Evolutionary conservation across 2,888 invertebrate species (phyloP).

Genomic region (Drosophila macrospina): DNA sequence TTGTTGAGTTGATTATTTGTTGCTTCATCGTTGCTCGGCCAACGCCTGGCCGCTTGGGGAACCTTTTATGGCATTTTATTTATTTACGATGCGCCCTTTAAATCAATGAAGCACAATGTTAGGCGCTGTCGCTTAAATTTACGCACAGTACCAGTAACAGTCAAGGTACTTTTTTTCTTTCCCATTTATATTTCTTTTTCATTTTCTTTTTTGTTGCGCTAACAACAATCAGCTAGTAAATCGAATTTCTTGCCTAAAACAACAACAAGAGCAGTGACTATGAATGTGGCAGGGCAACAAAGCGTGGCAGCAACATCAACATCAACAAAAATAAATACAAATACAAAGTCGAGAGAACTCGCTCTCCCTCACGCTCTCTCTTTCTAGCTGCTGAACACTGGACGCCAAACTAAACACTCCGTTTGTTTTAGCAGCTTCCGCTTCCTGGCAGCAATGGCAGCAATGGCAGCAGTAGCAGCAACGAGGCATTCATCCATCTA

Average conservation of each 20-base stretch:
- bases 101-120: slow-evolving; percentile 76
- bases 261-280: slow-evolving; percentile 37
- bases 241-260: slow-evolving; percentile 79
- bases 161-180: slow-evolving; percentile 43
- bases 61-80: slow-evolving; percentile 74
- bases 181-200: slow-evolving; percentile 20
- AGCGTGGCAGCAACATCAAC: slow-evolving; percentile 60
- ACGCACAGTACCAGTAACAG: slow-evolving; percentile 49
- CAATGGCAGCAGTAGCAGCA: neutral
- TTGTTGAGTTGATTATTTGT: slow-evolving; percentile 60
- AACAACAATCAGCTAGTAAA: slow-evolving; percentile 80
- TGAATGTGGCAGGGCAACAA: slow-evolving; percentile 54
- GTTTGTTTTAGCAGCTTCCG: slow-evolving; percentile 80
- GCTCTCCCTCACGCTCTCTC: slow-evolving; percentile 14
- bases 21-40: slow-evolving; percentile 57
- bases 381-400: neutral
- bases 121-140: slow-evolving; percentile 73
- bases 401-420: slow-evolving; percentile 73
- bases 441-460: slow-evolving; percentile 61
- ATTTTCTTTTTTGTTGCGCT: slow-evolving; percentile 46
- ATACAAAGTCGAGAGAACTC: slow-evolving; percentile 48
- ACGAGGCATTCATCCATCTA: slow-evolving; percentile 61
- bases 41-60: slow-evolving; percentile 51
- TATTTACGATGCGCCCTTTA: slow-evolving; percentile 77
- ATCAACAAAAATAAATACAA: slow-evolving; percentile 70